These are phyloP conservation scores for Candoia aspera DNA, from an alignment of 2,113 vertebrate species.

Conservation along the genomic window DNA sequence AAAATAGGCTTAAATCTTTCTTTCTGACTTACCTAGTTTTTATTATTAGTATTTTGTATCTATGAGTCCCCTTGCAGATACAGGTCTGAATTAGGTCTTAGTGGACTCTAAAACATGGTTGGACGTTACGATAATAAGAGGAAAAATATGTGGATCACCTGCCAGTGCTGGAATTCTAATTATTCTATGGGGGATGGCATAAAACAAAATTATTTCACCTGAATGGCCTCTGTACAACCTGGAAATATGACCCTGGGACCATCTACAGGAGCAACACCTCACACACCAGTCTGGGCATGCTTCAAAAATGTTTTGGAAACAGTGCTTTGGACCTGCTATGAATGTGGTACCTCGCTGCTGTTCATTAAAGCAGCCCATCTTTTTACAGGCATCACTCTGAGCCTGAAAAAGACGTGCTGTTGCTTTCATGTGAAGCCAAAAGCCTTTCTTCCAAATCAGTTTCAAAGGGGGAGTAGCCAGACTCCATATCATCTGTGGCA, in stretches of 20 bases:
- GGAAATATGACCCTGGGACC: not conserved
- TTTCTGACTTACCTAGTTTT: not conserved
- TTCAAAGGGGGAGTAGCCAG: not conserved
- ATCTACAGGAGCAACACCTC: not conserved
- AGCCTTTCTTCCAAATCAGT: not conserved
- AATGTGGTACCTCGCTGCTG: not conserved
- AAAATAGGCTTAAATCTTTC: not conserved
- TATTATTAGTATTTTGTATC: not conserved
- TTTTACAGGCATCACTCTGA: not conserved
- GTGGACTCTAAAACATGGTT: not conserved
- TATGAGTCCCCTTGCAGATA: not conserved
- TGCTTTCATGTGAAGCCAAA: no score
- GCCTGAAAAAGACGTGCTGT: no score
- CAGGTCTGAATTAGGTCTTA: not conserved
- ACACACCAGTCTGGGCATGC: not conserved
- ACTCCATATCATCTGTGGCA: not conserved
- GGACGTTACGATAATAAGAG: not conserved
- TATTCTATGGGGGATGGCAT: not conserved
- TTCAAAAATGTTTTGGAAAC: not conserved
- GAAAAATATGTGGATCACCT: not conserved
- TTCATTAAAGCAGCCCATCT: not conserved
- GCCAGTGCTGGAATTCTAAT: not conserved
- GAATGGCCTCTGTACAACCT: not conserved
- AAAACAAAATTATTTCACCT: not conserved
- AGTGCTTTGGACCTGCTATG: not conserved